Conservation (phyloP, 2,888 invertebrate genomes). For the Mechanitis messenoides region DNA sequence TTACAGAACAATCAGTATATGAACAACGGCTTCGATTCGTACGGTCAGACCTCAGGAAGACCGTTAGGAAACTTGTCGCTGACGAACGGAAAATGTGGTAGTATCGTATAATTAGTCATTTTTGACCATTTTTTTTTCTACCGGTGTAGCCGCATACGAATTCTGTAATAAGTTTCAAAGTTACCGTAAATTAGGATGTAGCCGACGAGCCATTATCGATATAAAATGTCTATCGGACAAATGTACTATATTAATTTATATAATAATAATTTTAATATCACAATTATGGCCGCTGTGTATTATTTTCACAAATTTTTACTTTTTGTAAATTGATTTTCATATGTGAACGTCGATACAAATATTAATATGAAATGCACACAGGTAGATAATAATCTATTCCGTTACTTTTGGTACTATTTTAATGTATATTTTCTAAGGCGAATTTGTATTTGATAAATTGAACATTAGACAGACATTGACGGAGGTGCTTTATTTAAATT, state of each 20-base stretch:
- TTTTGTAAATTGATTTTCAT: background rate
- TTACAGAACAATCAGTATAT: conserved; percentile 69
- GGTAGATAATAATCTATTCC: background rate
- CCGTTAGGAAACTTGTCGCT: conserved; percentile 55
- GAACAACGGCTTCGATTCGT: conserved; percentile 57
- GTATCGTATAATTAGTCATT: conserved; percentile 51
- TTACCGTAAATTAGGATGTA: conserved; percentile 1
- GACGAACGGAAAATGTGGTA: conserved; percentile 68
- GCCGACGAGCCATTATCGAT: background rate
- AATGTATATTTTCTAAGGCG: background rate
- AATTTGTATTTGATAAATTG: background rate
- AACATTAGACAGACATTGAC: background rate
- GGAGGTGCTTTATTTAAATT: conserved; percentile 3
- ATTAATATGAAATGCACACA: background rate
- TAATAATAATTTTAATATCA: background rate
- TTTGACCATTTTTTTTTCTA: conserved; percentile 8
- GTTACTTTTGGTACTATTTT: background rate
- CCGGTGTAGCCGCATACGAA: too few relatives aligned
- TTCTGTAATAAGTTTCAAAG: conserved; percentile 3
- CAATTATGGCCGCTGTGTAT: background rate
- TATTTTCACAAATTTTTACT: background rate
- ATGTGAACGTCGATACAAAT: background rate
- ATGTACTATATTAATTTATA: background rate
- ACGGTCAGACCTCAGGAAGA: conserved; percentile 52
- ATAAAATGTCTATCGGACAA: background rate